phyloP scores from a whole-genome alignment of 2,797 vertebrate genomes.

The Sebastolobus alascanus region DNA sequence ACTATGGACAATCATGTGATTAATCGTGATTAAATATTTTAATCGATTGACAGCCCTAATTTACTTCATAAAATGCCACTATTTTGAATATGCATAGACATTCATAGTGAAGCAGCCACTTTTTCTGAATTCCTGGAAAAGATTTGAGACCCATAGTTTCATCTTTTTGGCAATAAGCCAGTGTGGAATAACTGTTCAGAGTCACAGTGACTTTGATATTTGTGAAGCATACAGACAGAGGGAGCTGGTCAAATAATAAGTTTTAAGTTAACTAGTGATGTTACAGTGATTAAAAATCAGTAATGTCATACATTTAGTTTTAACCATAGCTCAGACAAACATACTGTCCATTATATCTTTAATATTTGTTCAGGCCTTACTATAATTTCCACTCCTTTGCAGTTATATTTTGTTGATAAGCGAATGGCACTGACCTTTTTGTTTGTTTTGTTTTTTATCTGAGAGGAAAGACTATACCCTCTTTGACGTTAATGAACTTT shows the following conservation, averaged over 20 bases:
- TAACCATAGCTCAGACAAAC: constrained; percentile 1
- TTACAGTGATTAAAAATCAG: not conserved
- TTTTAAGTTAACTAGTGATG: not conserved
- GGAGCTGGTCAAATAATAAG: constrained; percentile 2
- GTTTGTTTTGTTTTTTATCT: constrained; percentile 25
- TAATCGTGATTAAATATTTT: too few species aligned
- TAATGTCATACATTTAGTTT: constrained; percentile 6
- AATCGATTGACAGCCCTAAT: too few species aligned
- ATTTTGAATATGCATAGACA: not conserved
- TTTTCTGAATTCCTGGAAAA: constrained; percentile 24
- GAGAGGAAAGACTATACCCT: constrained; percentile 54
- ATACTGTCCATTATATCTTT: constrained; percentile 7
- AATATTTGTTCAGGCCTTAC: constrained; percentile 27
- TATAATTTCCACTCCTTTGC: constrained; percentile 30
- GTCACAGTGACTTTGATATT: constrained; percentile 7
- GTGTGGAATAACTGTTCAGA: not conserved
- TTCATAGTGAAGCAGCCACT: not conserved
- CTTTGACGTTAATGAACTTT: constrained; percentile 82
- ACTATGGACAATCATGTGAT: too few species aligned
- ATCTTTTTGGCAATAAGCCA: constrained; percentile 9
- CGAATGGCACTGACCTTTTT: constrained; percentile 59
- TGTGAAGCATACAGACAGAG: not conserved
- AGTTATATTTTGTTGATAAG: constrained; percentile 59
- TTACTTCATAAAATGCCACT: not conserved
- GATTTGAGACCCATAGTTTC: not conserved